Conservation (phyloP, 2,113 vertebrate species). For the Ancistrus triradiatus region DNA sequence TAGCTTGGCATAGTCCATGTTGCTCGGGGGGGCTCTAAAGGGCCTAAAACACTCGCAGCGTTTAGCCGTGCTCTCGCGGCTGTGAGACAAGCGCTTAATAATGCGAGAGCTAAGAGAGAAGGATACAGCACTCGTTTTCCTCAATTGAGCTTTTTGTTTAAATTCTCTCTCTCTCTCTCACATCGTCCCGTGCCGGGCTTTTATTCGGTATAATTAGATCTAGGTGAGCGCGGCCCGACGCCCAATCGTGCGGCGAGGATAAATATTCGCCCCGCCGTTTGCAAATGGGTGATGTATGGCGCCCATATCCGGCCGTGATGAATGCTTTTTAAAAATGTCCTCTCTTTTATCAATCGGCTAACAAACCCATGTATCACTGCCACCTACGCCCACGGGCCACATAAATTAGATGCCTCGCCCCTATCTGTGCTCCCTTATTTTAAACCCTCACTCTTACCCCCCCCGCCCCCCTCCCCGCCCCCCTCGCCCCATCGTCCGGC, state of each 20-base stretch:
- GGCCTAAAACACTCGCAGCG: slow-evolving; percentile 2
- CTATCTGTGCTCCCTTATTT: slow-evolving; percentile 20
- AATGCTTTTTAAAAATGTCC: slow-evolving; percentile 97
- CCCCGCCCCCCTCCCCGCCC: slow-evolving; percentile 61
- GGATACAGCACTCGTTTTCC: slow-evolving; percentile 8
- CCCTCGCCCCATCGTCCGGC: slow-evolving; percentile 46
- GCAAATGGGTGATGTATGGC: slow-evolving; percentile 92
- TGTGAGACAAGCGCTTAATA: slow-evolving; percentile 33
- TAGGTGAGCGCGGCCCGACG: slow-evolving; percentile 62
- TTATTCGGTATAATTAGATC: slow-evolving; percentile 61
- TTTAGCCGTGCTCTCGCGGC: too few relatives aligned
- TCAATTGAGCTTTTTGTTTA: slow-evolving; percentile 13
- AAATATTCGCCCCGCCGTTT: slow-evolving; percentile 80
- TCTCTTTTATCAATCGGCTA: slow-evolving; percentile 98
- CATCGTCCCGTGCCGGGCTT: slow-evolving; percentile 33
- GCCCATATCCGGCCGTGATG: slow-evolving; percentile 86
- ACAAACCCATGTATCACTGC: slow-evolving; percentile 97
- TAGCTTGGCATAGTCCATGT: slow-evolving; percentile 15
- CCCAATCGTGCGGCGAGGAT: slow-evolving; percentile 70
- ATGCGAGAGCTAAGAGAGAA: slow-evolving; percentile 1
- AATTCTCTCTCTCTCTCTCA: neutral
- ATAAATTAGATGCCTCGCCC: slow-evolving; percentile 85
- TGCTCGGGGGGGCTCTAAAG: slow-evolving; percentile 1
- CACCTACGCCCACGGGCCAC: slow-evolving; percentile 84
- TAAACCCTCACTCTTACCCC: slow-evolving; percentile 3